These are phyloP conservation scores for Hyphantria cunea DNA, from an alignment of 1,140 invertebrate species.

Conservation along the genomic window DNA sequence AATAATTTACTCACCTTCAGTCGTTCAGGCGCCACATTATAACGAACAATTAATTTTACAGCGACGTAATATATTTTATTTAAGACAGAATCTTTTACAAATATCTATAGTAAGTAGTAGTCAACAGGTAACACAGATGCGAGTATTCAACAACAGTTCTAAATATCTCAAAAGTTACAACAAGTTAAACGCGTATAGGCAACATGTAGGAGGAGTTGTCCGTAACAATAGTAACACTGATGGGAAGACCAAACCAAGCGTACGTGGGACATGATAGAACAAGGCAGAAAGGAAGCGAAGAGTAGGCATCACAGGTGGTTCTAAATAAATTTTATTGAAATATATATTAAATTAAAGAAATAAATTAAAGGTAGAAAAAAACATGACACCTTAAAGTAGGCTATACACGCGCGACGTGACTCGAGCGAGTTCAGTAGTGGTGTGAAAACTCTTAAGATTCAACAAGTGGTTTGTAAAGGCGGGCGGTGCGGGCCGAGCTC, in stretches of 20 bases:
- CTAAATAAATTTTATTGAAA: conserved; percentile 19
- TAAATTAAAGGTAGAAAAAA: conserved; percentile 24
- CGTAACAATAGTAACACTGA: conserved; percentile 69
- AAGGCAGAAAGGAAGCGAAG: conserved; percentile 38
- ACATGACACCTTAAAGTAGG: conserved; percentile 28
- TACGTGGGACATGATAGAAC: conserved; percentile 39
- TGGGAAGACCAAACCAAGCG: conserved; percentile 63
- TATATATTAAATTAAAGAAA: conserved; percentile 24
- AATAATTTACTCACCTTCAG: conserved; percentile 50
- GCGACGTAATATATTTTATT: conserved; percentile 58
- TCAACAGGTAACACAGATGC: conserved; percentile 79
- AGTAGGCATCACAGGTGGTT: conserved; percentile 69
- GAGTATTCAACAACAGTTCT: conserved; percentile 72
- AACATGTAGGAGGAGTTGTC: conserved; percentile 56
- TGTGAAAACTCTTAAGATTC: conserved; percentile 68
- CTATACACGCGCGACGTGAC: conserved; percentile 54
- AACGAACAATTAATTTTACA: conserved; percentile 53
- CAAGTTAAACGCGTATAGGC: conserved; percentile 52
- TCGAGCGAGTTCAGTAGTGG: conserved; percentile 49
- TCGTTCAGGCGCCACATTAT: conserved; percentile 35
- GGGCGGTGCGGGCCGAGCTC: conserved; percentile 54
- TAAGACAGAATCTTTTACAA: conserved; percentile 52
- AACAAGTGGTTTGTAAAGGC: conserved; percentile 73
- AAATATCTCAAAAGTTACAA: conserved; percentile 76
- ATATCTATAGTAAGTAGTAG: conserved; percentile 67